Evolutionary conservation across 2,888 invertebrate species (phyloP).

Genomic region (Cremastinae sp.): DNA sequence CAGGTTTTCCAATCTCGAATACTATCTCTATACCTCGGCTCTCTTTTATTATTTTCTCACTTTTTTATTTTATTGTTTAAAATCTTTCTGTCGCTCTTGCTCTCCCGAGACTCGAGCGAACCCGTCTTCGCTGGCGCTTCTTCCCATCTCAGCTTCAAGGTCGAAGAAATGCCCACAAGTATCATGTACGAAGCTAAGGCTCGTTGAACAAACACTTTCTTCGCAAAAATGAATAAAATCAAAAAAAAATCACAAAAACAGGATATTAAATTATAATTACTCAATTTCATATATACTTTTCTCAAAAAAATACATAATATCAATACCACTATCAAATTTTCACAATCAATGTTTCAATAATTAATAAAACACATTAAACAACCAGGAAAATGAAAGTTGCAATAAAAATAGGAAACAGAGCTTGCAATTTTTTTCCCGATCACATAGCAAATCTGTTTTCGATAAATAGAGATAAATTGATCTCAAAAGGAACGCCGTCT

Average conservation of each 20-base stretch:
- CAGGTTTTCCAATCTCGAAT: constrained; percentile 49
- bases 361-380: too few species aligned
- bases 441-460: too few species aligned
- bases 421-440: too few species aligned
- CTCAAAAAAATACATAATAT: too few species aligned
- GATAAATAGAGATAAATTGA: too few species aligned
- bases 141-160: constrained; percentile 36
- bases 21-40: constrained; percentile 36
- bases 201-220: too few species aligned
- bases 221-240: not conserved
- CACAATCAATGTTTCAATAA: too few species aligned
- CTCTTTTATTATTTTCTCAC: constrained; percentile 35
- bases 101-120: constrained; percentile 13
- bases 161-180: constrained; percentile 44
- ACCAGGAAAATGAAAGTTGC: too few species aligned
- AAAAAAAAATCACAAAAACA: not conserved
- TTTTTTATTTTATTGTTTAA: constrained; percentile 21
- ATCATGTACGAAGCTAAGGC: not conserved
- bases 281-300: too few species aligned
- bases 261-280: too few species aligned
- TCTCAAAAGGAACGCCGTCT: not conserved
- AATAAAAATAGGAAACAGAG: too few species aligned
- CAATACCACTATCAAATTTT: too few species aligned
- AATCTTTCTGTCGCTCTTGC: constrained; percentile 35
- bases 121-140: constrained; percentile 25